Percentiles rank a stretch among this genome's conserved stretches.
These are phyloP conservation scores for Epinephelus moara DNA, from an alignment of 2,113 vertebrate species.

Conservation along the genomic window DNA sequence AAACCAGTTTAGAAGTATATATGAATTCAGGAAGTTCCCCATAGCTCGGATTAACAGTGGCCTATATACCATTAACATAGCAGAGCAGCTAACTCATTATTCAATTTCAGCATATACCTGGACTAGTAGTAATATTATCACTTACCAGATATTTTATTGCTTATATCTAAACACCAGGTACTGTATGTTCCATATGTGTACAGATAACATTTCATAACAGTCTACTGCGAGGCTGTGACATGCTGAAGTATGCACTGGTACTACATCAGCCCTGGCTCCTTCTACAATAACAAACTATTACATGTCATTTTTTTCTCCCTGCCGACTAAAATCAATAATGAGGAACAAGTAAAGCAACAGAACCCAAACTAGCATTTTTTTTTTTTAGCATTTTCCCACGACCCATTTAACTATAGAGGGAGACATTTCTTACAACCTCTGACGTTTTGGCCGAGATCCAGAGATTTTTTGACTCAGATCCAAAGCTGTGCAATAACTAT, in stretches of 20 bases:
- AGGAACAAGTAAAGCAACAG: constrained; percentile 21
- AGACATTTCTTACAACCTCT: constrained; percentile 19
- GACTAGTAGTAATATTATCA: not conserved
- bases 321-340: constrained; percentile 25
- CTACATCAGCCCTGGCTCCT: not conserved
- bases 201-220: not conserved
- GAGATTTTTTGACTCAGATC: constrained; percentile 25
- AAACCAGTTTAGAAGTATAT: not conserved
- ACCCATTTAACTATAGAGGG: constrained; percentile 40
- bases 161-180: not conserved
- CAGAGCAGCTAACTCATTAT: not conserved
- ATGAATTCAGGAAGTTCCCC: not conserved
- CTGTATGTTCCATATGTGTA: not conserved
- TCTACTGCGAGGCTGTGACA: not conserved
- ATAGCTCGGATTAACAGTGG: not conserved
- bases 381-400: constrained; percentile 60
- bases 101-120: not conserved
- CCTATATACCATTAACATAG: not conserved
- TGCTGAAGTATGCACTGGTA: not conserved
- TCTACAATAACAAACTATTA: not conserved
- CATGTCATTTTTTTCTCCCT: not conserved
- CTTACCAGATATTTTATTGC: not conserved
- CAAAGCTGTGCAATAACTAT: constrained; percentile 24
- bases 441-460: constrained; percentile 26
- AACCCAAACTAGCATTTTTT: constrained; percentile 3